Percentiles rank a stretch among this genome's conserved stretches.
These are phyloP conservation scores for Actinernus sp. DNA, from an alignment of 92 coral and sea anemone species.

Conservation along the genomic window DNA sequence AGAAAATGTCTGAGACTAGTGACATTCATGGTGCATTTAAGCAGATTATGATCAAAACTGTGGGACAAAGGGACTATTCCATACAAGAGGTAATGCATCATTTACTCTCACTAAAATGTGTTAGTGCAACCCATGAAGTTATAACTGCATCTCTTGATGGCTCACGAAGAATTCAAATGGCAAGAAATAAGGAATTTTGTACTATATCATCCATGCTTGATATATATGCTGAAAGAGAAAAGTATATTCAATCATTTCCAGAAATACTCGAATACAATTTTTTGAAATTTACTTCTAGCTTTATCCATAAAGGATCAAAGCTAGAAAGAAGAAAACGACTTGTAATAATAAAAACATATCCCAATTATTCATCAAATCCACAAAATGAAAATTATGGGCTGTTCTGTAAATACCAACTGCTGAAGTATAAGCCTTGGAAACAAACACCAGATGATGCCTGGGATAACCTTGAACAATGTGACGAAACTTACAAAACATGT, in stretches of 20 bases:
- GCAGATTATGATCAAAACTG: constrained; percentile 59
- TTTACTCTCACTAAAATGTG: constrained; percentile 58
- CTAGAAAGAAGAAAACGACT: constrained; percentile 25
- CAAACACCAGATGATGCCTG: constrained; percentile 37
- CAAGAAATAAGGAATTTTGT: constrained; percentile 30
- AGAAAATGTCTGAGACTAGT: constrained; percentile 29
- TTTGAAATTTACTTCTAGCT: constrained; percentile 44
- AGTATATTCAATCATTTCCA: constrained; percentile 30
- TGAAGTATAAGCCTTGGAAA: constrained; percentile 60
- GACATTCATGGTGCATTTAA: constrained; percentile 44
- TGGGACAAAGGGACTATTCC: constrained; percentile 69
- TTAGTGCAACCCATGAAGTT: constrained; percentile 50
- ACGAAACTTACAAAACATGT: constrained; percentile 38
- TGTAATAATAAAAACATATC: constrained; percentile 35
- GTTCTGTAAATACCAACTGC: constrained; percentile 57
- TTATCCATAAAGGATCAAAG: constrained; percentile 10
- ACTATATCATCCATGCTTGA: constrained; percentile 55
- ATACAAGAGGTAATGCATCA: constrained; percentile 77
- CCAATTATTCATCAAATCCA: constrained; percentile 43
- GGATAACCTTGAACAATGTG: constrained; percentile 32
- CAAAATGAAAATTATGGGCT: constrained; percentile 40
- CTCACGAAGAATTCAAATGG: constrained; percentile 22
- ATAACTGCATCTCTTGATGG: constrained; percentile 37
- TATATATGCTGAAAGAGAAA: constrained; percentile 58
- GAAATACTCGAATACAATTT: constrained; percentile 52